Base-by-base conservation (phyloP, 2,113 vertebrate species). In the Xiphophorus maculatus region DNA sequence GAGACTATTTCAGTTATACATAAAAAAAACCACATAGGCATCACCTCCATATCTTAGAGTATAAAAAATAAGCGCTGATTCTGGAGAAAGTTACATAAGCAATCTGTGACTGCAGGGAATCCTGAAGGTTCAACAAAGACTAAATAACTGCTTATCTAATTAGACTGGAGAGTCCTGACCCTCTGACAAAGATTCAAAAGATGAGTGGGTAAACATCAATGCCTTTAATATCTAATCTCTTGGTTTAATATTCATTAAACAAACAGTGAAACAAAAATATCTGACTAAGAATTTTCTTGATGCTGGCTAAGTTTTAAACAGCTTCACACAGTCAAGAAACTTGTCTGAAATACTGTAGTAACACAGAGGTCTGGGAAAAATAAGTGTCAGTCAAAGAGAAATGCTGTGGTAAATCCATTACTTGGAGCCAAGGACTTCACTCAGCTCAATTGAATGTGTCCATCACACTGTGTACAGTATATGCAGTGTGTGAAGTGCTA, bases 21-120 rank as follows among this genome's bases (percentile, higher is more conserved):
- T 17, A 48, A 14, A 44, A 13, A 44, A 15, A 30, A 15, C 7
- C 7, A 63, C 48, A 63, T 27, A 54, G 0, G 22, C 22, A 51
- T 66, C 64, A 69, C 10, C 40, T 71, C 66, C 17, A 40, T 72
- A n/a, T 76, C 63, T 64, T 28, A 69, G 9, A 9, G 66, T 13
- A 72, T 67, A 79, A 72, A 19, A 64, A 70, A 68, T 64, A 66
- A 70, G 63, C 37, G 75, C 63, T 66, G 40, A 73, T 54, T 61
- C 15, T 22, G 61, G 28, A 82, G 44, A 73, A 11, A 0, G 63
- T 89, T 90, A 84, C 76, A 82, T 72, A 90, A 89, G 37, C 78
- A 28, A 71, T 74, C 19, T 64, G 33, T 15, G 40, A 69, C 84
- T 58, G 67, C 5, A 9, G 77, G 70, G 62, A 62, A 84, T 44